Conservation (phyloP, 2,113 vertebrate genomes). For the Anseranas semipalmata region DNA sequence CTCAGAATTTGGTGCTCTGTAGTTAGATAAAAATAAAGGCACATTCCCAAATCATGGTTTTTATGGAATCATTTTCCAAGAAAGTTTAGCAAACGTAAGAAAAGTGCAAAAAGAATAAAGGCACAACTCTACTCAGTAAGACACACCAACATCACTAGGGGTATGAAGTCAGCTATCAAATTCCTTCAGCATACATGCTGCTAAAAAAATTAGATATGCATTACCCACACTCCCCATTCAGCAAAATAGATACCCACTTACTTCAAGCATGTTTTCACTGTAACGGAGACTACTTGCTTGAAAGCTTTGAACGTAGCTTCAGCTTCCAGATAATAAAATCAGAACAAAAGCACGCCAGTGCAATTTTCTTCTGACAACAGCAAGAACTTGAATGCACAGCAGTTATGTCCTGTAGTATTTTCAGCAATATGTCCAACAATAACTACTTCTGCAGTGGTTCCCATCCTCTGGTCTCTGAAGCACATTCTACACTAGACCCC, state of each 20-base stretch:
- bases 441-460: not conserved
- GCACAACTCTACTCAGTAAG: not conserved
- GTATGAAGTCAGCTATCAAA: not conserved
- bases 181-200: not conserved
- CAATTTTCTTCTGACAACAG: not conserved
- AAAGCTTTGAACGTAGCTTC: not conserved
- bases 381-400: not conserved
- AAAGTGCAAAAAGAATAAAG: not conserved
- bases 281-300: not conserved
- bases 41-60: not conserved
- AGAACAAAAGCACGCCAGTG: not conserved
- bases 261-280: not conserved
- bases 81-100: not conserved
- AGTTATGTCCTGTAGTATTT: not conserved
- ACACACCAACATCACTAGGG: not conserved
- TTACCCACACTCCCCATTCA: not conserved
- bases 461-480: not conserved
- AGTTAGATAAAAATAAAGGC: not conserved
- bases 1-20: not conserved
- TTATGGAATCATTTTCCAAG: not conserved
- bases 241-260: not conserved
- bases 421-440: not conserved
- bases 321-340: not conserved
- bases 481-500: not conserved
- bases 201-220: not conserved